These are phyloP conservation scores for Papilio protenor DNA, from an alignment of 2,888 invertebrate genomes.

Conservation along the genomic window DNA sequence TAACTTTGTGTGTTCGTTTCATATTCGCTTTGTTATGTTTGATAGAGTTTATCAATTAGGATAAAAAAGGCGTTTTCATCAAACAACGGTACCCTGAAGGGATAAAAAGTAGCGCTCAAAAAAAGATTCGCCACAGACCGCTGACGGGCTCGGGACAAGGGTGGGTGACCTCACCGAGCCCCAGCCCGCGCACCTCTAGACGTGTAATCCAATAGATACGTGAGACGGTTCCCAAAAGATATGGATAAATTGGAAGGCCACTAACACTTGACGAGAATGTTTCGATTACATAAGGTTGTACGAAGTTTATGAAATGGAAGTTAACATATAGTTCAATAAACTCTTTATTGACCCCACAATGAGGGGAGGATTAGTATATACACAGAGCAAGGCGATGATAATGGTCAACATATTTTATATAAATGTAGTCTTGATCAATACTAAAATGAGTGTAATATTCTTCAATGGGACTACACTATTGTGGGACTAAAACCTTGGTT, in stretches of 20 bases:
- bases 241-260: constrained; percentile 47
- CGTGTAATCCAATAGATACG: constrained; percentile 46
- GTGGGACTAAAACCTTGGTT: too few relatives aligned
- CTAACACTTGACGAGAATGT: constrained; percentile 44
- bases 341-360: background rate
- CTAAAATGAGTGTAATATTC: too few relatives aligned
- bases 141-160: constrained; percentile 42
- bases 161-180: constrained; percentile 45
- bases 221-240: constrained; percentile 45
- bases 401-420: too few relatives aligned
- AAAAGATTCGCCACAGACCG: constrained; percentile 41
- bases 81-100: constrained; percentile 20
- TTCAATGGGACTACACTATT: too few relatives aligned
- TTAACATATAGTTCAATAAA: background rate
- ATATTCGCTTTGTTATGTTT: background rate
- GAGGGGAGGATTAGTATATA: too few relatives aligned
- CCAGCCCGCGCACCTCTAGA: constrained; percentile 40
- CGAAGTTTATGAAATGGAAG: background rate
- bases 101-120: constrained; percentile 38
- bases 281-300: constrained; percentile 22
- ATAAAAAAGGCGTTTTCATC: background rate
- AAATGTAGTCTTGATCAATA: too few relatives aligned
- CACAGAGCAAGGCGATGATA: too few relatives aligned
- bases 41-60: background rate
- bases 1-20: background rate